A percentile compares a stretch with the other conserved stretches of the same genome.
Conservation (phyloP, 2,797 vertebrate genomes). For the Acanthurus leucopareius region DNA sequence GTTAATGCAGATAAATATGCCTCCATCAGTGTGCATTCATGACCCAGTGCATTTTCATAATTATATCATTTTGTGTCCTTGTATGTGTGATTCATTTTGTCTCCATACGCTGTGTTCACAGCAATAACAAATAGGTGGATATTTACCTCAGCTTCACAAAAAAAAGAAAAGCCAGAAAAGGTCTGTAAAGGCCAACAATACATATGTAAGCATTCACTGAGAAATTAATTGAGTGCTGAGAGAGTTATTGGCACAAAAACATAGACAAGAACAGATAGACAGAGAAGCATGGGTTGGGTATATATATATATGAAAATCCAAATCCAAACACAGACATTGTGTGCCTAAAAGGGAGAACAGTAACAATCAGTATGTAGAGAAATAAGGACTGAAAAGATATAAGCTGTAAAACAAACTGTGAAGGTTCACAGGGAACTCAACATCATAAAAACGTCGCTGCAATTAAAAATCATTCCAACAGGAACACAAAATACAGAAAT, state of each 20-base stretch:
- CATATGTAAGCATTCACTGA: background rate
- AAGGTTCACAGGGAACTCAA: background rate
- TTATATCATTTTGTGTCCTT: background rate
- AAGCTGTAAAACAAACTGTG: background rate
- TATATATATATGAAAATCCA: constrained; percentile 7
- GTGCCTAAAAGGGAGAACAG: background rate
- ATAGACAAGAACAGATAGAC: constrained; percentile 22
- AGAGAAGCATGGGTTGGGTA: background rate
- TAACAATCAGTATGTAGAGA: constrained; percentile 11
- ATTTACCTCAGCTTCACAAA: no score
- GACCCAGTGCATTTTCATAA: constrained; percentile 5
- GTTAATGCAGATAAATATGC: constrained; percentile 19
- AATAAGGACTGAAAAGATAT: background rate
- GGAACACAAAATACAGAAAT: background rate
- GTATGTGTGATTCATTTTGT: background rate
- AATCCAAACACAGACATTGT: constrained; percentile 5
- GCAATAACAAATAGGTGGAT: no score
- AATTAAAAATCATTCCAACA: background rate
- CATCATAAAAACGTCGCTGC: background rate
- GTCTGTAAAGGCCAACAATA: background rate
- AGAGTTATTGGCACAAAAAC: constrained; percentile 40
- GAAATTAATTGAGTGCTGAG: constrained; percentile 50
- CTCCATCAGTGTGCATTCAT: background rate
- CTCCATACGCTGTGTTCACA: background rate
- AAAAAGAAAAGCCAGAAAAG: no score